Evolutionary conservation across 1,140 invertebrate genomes (phyloP).

Genomic region (Polyergus mexicanus): DNA sequence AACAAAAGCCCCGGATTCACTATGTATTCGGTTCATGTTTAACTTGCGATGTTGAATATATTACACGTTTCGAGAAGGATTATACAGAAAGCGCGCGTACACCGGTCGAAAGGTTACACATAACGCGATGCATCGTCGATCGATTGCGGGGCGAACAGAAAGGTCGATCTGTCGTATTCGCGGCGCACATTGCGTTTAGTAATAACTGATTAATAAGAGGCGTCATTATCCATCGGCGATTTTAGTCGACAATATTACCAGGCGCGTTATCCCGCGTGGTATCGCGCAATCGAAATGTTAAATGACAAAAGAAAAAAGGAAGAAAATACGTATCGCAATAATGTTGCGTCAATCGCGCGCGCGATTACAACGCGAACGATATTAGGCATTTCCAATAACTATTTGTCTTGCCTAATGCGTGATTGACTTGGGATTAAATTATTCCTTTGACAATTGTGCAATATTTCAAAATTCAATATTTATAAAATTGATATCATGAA

Average conservation of each 20-base stretch:
- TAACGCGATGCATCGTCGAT: constrained; percentile 43
- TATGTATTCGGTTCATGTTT: neutral
- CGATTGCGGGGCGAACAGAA: constrained; percentile 51
- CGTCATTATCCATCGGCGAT: constrained; percentile 50
- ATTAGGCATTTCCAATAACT: constrained; percentile 68
- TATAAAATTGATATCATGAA: constrained; percentile 5
- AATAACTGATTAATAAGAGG: constrained; percentile 51
- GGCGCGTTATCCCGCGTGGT: constrained; percentile 57
- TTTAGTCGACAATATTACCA: constrained; percentile 41
- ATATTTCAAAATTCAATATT: neutral
- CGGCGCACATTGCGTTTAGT: constrained; percentile 28
- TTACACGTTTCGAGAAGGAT: constrained; percentile 14
- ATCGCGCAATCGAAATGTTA: constrained; percentile 35
- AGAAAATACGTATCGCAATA: constrained; percentile 38
- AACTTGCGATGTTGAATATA: neutral
- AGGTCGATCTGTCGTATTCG: constrained; percentile 29
- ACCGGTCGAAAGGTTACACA: constrained; percentile 43
- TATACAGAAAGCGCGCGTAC: constrained; percentile 22
- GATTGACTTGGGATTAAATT: constrained; percentile 46
- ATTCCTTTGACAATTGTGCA: constrained; percentile 31
- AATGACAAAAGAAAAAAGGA: constrained; percentile 23
- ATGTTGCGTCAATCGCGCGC: constrained; percentile 63
- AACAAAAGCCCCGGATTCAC: neutral
- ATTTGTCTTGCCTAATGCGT: constrained; percentile 62
- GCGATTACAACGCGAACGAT: constrained; percentile 47